Conservation (phyloP, 2,888 invertebrate species). For the Onthophagus sagittarius region DNA sequence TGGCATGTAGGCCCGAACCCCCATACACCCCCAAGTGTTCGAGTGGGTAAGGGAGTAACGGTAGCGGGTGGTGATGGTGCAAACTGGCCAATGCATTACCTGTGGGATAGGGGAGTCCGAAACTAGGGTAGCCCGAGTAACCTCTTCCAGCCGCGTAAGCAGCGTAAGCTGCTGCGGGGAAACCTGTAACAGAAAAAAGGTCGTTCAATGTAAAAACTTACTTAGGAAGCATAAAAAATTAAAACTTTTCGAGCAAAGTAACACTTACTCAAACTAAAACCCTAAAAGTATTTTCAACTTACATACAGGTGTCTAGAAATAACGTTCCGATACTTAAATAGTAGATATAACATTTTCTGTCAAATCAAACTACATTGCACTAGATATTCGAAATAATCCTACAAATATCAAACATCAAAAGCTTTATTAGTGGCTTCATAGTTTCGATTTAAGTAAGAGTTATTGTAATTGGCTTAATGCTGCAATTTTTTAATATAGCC, state of each 20-base stretch:
- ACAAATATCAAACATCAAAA: no score
- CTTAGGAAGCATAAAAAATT: background rate
- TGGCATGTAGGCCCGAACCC: constrained; percentile 63
- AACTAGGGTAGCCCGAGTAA: constrained; percentile 96
- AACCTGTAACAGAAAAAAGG: constrained; percentile 60
- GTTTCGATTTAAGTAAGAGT: no score
- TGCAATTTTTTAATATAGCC: no score
- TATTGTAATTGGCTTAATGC: no score
- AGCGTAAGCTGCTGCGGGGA: constrained; percentile 91
- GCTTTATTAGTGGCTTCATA: no score
- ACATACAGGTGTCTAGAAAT: no score
- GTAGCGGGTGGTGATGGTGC: constrained; percentile 57
- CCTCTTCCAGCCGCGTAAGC: constrained; percentile 95
- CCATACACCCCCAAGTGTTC: constrained; percentile 60
- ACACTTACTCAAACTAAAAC: background rate
- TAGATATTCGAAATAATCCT: no score
- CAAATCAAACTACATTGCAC: no score
- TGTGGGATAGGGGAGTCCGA: constrained; percentile 96
- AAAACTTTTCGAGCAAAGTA: background rate
- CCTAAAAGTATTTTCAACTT: no score
- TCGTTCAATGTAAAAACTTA: background rate
- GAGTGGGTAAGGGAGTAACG: constrained; percentile 64
- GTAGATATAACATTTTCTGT: no score
- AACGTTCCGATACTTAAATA: no score
- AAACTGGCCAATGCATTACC: constrained; percentile 85